Evolutionary conservation across 2,888 invertebrate genomes (phyloP), one percentile per base, ranked within the genome.

Genomic region (Prosopocoilus inquinatus): DNA sequence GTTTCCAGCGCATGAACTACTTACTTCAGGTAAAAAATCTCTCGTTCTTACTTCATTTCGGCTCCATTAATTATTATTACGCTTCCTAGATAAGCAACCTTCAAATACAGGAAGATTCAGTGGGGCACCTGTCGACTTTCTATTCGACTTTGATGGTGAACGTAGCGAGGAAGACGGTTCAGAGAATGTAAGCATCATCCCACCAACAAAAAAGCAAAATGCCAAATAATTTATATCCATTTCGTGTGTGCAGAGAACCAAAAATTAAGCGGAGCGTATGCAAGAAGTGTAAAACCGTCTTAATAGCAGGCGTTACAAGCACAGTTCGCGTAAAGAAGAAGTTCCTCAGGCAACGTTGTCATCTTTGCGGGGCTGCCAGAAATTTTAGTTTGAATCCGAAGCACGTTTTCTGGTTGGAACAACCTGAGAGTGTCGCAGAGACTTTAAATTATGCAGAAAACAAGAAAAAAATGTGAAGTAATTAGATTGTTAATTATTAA

Each of bases 1-100:
- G 82, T 16, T 85, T 88, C 68, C 84, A 87, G 67, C 78, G 88
- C 55, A 85, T 88, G 72, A 88, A 88, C 73, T 88, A 82, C 69
- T 76, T 88, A 16, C 85, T 86, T 72, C 88, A 88, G 77, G 87
- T 85, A 75, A 68, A 43, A 44, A 8, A 46, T 38, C n/a, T 45
- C 9, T 36, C 20, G 7, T 5, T 28, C 7, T 28, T 28, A 0
- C 3, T 28, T 7, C 20, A 4, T 28, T 28, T 28, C 20, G 5
- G 5, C 4, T 28, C 20, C 5, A 5, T 20, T 20, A 20, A 20
- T 20, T 20, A 2, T 3, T 20, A 3, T 5, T 4, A 20, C 7
- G 4, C 20, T 57, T 47, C n/a, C n/a, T 46, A 62, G 59, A 11
- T 64, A 34, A 58, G 60, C 39, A 59, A 53, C 20, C 38, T 44